These are phyloP conservation scores for Babylonia areolata DNA, from an alignment of 1,140 invertebrate species.

Conservation along the genomic window DNA sequence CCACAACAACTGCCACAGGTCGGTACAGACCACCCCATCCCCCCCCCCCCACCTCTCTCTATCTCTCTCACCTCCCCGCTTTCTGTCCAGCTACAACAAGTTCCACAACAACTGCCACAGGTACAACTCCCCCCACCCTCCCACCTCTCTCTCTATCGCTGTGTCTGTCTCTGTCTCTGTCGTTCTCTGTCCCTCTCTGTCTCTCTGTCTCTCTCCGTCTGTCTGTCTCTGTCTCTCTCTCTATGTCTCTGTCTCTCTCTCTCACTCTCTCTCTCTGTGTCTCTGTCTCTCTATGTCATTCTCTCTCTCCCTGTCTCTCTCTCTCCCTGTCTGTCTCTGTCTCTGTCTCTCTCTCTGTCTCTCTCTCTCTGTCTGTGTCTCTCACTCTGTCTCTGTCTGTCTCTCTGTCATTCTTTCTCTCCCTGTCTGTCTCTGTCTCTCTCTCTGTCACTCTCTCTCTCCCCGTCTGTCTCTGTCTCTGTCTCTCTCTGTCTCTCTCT, in stretches of 20 bases:
- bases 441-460: not conserved
- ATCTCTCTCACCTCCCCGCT: conserved; percentile 50
- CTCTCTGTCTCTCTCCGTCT: not conserved
- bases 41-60: not conserved
- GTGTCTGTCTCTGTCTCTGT: too few relatives aligned
- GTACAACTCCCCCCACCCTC: conserved; percentile 54
- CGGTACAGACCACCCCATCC: not conserved
- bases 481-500: not conserved
- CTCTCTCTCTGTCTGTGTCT: not conserved
- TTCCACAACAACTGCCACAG: conserved; percentile 81
- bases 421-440: not conserved
- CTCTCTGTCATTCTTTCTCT: not conserved
- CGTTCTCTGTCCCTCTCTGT: too few relatives aligned
- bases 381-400: too few relatives aligned
- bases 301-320: not conserved
- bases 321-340: not conserved
- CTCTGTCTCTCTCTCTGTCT: not conserved
- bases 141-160: not conserved
- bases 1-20: too few relatives aligned
- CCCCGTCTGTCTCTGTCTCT: not conserved
- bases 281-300: too few relatives aligned
- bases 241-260: not conserved
- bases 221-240: not conserved
- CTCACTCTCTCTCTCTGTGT: too few relatives aligned
- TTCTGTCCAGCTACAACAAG: conserved; percentile 79